A percentile compares a stretch with the other conserved stretches of the same genome.
Conservation (phyloP, 1,140 invertebrate species). For the Nymphalis io region DNA sequence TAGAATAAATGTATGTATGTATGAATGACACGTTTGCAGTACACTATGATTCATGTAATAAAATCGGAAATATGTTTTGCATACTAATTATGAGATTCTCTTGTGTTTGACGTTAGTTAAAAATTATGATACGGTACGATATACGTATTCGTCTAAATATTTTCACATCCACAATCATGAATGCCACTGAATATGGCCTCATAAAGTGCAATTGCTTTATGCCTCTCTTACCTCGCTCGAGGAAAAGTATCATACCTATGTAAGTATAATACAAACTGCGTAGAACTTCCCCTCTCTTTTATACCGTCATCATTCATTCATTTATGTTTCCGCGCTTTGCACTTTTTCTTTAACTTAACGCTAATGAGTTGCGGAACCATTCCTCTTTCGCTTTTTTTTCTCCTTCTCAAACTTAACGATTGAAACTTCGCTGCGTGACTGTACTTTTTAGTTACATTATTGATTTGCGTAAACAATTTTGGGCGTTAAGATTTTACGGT, state of each 20-base stretch:
- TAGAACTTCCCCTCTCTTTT: conserved; percentile 25
- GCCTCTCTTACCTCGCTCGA: conserved; percentile 24
- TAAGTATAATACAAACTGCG: conserved; percentile 17
- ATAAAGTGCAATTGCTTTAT: conserved; percentile 28
- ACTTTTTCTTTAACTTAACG: conserved; percentile 34
- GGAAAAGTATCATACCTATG: conserved; percentile 29
- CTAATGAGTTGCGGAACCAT: conserved; percentile 39
- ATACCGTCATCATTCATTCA: conserved; percentile 30
- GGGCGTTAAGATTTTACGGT: not conserved
- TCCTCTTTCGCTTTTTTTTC: conserved; percentile 20
- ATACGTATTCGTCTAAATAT: not conserved
- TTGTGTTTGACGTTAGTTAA: no score
- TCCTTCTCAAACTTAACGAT: conserved; percentile 15
- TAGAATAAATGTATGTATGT: no score
- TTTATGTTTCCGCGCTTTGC: conserved; percentile 35
- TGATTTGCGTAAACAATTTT: not conserved
- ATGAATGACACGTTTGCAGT: no score
- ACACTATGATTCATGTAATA: no score
- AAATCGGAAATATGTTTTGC: no score
- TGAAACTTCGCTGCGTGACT: conserved; percentile 12
- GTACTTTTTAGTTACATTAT: conserved; percentile 2
- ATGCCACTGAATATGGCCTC: conserved; percentile 12
- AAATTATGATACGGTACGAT: no score
- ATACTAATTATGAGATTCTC: no score
- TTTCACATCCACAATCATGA: not conserved